Base-by-base conservation (phyloP, 2,113 vertebrate species). In the Panthera leo region DNA sequence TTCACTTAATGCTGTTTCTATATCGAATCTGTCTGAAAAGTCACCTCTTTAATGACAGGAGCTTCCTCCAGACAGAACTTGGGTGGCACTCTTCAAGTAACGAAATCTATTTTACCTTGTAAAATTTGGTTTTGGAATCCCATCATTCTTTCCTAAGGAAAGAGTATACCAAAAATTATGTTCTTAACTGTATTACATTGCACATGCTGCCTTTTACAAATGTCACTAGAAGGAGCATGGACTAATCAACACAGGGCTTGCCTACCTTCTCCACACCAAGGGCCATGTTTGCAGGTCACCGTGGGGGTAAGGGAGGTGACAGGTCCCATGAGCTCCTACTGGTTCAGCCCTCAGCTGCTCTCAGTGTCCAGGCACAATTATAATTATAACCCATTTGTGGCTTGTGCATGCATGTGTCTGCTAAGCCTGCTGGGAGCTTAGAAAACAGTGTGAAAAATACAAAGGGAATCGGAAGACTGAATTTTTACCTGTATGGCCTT, bases 91-190 rank as follows among this genome's bases (percentile, higher is more conserved):
- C 83, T 91, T 96, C 89, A 95, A 89, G 25, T 91, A 94, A 97
- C 96, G 83, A 53, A 89, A 93, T 97, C 7, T 45, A 48, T 96
- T 97, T 97, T 79, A 89, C 79, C 48, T 70, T 92, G 29, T 27
- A 84, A 94, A 86, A 80, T 68, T 80, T 36, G 23, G 36, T 48
- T 91, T 58, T 67, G 36, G 48, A 86, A 96, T 96, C 67, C 53
- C 51, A 89, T 63, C 15, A 51, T 7, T 95, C 85, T 97, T 94
- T 73, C 36, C 97, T 94, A 85, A 45, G 87, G 89, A 89, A 48
- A 80, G 23, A 79, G 67, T 89, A 86, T 51, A 95, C 68, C 2
- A 79, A 42, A 21, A 89, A 68, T 55, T 85, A 55, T 23, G 18
- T 79, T 91, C 89, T 79, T 23, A 82, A 71, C 48, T 51, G 39